Evolutionary conservation across 1,140 invertebrate genomes (phyloP), one percentile per base, ranked within the genome.

Genomic region (Brachionus plicatilis): DNA sequence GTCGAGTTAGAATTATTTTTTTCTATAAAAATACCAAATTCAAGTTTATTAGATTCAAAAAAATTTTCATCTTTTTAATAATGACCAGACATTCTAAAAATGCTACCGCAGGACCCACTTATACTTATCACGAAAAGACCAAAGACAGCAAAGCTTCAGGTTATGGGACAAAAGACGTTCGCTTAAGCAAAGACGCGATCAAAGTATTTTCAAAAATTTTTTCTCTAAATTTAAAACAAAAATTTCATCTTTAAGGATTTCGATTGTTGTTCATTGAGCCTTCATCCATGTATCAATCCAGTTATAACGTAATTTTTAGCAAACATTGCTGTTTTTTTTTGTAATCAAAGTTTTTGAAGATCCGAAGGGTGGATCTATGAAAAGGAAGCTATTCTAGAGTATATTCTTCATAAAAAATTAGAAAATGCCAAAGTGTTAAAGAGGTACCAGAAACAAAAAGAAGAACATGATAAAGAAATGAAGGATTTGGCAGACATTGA

Each of bases 101-200:
- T 91, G 96, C 95, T 87, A 99, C 98, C 2, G 97, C 97, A 14
- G 95, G 96, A 80, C 95, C 96, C 24, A 96, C 99, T 43, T 99
- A 99, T 88, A 97, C 96, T 0, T 99, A 99, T 88, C 94, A 98
- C 88, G 98, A 99, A 88, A 96, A 97, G 88, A 94, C 96, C 88
- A 98, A 96, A 88, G 98, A 99, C 88, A 95, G 95, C 7, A 92
- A 93, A 75, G 93, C 93, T 17, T 96, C 95, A n/a, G 95, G 95
- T 92, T 92, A 92, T 88, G 92, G 92, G 5, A 90, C 90, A 14
- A 87, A 90, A 82, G 86, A 88, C 53, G 86, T 89, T 87, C 91
- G 97, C 87, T 91, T 99, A 60, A 96, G 96, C 3, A 97, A 97
- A 89, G 97, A 99, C 92, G 97, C 96, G 0, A 92, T 99, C 0